Evolutionary conservation across 2,888 invertebrate species (phyloP).

Genomic region (Tenthredo amoena): DNA sequence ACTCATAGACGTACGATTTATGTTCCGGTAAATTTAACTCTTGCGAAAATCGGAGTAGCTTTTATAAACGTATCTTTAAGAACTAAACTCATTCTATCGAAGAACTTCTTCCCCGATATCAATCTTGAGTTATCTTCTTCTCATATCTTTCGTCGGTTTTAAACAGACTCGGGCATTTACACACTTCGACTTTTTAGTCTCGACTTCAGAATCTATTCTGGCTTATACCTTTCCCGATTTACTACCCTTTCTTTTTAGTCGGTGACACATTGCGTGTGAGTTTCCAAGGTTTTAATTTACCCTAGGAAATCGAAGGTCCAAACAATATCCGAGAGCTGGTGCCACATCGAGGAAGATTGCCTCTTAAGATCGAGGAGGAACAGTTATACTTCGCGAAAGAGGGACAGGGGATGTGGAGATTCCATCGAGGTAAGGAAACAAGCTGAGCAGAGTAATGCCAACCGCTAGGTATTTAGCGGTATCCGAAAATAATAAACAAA

Average conservation of each 20-base stretch:
- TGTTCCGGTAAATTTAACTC: conserved; percentile 5
- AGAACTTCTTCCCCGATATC: background rate
- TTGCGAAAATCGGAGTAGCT: background rate
- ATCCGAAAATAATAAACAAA: conserved; percentile 6
- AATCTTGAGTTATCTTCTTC: background rate
- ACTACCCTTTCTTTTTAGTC: background rate
- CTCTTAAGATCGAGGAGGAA: conserved; percentile 27
- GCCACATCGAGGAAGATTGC: background rate
- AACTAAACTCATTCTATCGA: background rate
- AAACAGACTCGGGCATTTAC: background rate
- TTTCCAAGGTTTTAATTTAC: background rate
- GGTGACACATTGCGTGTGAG: background rate
- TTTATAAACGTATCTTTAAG: background rate
- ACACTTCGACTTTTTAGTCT: background rate
- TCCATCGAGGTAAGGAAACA: conserved; percentile 13
- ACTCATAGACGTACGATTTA: conserved; percentile 10
- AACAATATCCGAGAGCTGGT: conserved; percentile 38
- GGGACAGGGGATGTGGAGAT: background rate
- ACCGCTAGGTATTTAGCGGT: background rate
- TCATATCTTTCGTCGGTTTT: background rate
- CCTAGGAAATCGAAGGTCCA: conserved; percentile 23
- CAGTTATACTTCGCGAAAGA: background rate
- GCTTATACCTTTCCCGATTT: background rate
- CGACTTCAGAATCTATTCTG: background rate
- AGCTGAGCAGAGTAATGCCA: background rate